Evolutionary conservation across 2,113 vertebrate species (phyloP), one percentile per base, ranked within the genome.

Genomic region (Pyrgilauda ruficollis): DNA sequence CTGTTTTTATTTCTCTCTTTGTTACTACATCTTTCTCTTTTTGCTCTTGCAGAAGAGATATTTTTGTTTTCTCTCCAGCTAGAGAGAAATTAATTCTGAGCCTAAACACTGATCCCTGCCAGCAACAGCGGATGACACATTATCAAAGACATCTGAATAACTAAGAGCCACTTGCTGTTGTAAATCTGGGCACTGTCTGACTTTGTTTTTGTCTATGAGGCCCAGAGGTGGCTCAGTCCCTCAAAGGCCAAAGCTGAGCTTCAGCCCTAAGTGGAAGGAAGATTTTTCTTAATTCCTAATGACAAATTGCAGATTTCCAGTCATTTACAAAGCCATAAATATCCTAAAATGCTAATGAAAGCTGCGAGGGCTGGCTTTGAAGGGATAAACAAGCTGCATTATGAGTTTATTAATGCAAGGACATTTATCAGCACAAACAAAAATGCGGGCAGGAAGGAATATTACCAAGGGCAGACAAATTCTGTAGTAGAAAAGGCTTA

Each of bases 111-210:
- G 83, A 92, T 92, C 68, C 92, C 90, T 80, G 68, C 85, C 93
- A 97, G 93, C 93, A 94, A 90, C 47, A 95, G 70, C 0, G 1
- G 91, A 88, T 93, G 94, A 96, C 86, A 94, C 69, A 39, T 93
- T 96, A 93, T 85, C 95, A 94, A 87, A 97, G 90, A 93, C 86
- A 96, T 74, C 76, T 79, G 75, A 96, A 89, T 88, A 96, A 95
- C 69, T 49, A 94, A 95, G 82, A 96, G 85, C 31, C 79, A 91
- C 90, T 97, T 95, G 78, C 97, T 96, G 88, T 74, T 90, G 90
- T 92, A 95, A 97, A 96, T 97, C 91, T 96, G 94, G 89, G 91
- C 82, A 84, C 85, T 95, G 96, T 94, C 96, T 96, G 83, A 93
- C 55, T 96, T 90, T 39, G 92, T 59, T 95, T 97, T 83, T 89